Percentiles rank a stretch among this genome's conserved stretches.
Evolutionary conservation across 2,113 vertebrate species (phyloP).

Genomic region (Aspiorhynchus laticeps): DNA sequence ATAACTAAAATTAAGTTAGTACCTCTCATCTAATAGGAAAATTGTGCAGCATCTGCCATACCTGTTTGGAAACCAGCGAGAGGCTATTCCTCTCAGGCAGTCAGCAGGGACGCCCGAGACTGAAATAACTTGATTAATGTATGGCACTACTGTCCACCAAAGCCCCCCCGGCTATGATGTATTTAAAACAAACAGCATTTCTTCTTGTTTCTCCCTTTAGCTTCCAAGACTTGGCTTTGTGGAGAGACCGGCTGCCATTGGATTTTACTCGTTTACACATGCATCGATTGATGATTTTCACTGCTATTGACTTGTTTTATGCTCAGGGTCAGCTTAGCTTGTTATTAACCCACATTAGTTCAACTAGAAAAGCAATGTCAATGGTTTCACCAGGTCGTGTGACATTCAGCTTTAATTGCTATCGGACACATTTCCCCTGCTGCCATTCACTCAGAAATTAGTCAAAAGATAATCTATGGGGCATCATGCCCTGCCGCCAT

Average conservation of each 20-base stretch:
- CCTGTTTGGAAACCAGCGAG: constrained; percentile 18
- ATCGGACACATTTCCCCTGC: background rate
- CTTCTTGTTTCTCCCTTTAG: constrained; percentile 21
- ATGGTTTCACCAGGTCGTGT: background rate
- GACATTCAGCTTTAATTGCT: constrained; percentile 21
- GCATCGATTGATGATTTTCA: constrained; percentile 32
- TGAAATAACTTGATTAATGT: constrained; percentile 48
- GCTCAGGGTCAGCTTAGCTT: constrained; percentile 18
- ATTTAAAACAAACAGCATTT: constrained; percentile 38
- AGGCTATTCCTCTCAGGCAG: constrained; percentile 32
- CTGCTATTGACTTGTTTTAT: constrained; percentile 14
- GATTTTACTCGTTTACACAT: constrained; percentile 15
- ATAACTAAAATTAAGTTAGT: background rate
- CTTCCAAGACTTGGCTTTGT: constrained; percentile 12
- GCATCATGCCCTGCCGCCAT: constrained; percentile 13
- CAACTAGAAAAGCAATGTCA: constrained; percentile 18
- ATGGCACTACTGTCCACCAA: constrained; percentile 19
- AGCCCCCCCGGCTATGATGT: constrained; percentile 18
- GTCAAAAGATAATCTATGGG: constrained; percentile 30
- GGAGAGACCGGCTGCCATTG: background rate
- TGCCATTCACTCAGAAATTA: constrained; percentile 13
- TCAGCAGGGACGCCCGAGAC: constrained; percentile 24
- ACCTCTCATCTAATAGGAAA: background rate
- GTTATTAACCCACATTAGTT: constrained; percentile 38
- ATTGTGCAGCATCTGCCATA: constrained; percentile 3